Evolutionary conservation across 1,140 invertebrate species (phyloP).

Genomic region (Ceratosolen fusciceps): DNA sequence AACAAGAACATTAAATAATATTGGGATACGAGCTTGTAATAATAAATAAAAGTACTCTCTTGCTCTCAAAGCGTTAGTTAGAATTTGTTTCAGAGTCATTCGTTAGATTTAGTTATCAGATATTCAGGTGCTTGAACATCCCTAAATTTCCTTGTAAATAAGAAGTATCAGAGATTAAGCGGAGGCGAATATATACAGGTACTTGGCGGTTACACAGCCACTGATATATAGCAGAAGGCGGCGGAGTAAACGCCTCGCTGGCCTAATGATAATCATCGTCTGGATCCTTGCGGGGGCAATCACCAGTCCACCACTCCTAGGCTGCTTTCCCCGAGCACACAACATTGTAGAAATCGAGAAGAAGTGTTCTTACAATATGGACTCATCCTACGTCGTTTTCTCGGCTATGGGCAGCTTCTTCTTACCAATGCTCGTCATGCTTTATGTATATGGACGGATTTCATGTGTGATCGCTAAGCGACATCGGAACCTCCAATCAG

Average conservation of each 20-base stretch:
- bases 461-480: constrained; percentile 85
- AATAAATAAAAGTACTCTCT: background rate
- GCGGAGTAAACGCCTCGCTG: constrained; percentile 83
- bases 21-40: background rate
- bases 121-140: background rate
- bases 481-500: constrained; percentile 68
- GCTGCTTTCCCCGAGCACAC: constrained; percentile 73
- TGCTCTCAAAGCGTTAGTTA: background rate
- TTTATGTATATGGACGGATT: constrained; percentile 91
- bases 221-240: constrained; percentile 84
- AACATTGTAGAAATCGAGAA: constrained; percentile 55
- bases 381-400: constrained; percentile 90
- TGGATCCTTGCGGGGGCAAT: constrained; percentile 87
- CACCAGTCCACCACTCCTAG: constrained; percentile 87
- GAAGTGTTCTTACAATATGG: constrained; percentile 82
- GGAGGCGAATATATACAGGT: constrained; percentile 68
- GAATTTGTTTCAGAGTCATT: background rate
- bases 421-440: constrained; percentile 91
- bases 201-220: constrained; percentile 88
- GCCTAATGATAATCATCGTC: constrained; percentile 85
- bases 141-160: background rate
- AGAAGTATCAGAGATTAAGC: background rate
- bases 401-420: constrained; percentile 94
- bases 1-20: background rate
- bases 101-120: background rate